phyloP scores from a whole-genome alignment of 2,797 vertebrate genomes.

The Cygnus olor region DNA sequence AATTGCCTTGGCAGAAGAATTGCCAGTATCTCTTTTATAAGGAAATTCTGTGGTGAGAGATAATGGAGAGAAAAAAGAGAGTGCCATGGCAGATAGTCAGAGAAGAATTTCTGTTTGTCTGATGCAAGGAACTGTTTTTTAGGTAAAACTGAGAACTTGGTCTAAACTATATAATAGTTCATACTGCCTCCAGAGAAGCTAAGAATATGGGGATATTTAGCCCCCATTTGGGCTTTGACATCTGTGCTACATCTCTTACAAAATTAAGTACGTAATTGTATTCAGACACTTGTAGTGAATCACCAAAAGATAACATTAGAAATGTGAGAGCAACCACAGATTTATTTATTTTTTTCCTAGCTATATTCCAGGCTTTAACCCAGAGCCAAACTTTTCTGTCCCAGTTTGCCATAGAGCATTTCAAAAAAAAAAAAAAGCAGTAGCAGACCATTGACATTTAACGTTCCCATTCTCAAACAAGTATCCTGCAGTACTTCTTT shows the following conservation, averaged over 20 bases:
- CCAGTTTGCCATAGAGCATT: background rate
- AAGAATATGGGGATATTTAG: background rate
- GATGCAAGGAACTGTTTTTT: background rate
- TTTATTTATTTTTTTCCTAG: background rate
- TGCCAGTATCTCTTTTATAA: background rate
- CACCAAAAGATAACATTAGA: background rate
- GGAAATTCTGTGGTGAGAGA: background rate
- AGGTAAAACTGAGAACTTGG: background rate
- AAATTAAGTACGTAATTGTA: background rate
- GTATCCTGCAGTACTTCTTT: background rate
- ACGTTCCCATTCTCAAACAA: background rate
- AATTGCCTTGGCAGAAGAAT: background rate
- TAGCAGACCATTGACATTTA: background rate
- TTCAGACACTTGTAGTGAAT: background rate
- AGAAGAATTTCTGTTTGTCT: background rate
- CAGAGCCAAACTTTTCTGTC: background rate
- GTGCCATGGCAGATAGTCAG: background rate
- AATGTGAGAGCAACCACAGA: background rate
- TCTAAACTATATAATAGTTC: background rate
- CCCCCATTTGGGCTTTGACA: background rate
- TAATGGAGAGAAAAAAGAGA: background rate
- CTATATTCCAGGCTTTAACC: background rate
- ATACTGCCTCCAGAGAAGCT: background rate
- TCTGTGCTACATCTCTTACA: background rate
- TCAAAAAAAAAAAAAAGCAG: background rate